A percentile compares a stretch with the other conserved stretches of the same genome.
Evolutionary conservation across 1,140 invertebrate species (phyloP).

Genomic region (Drosophila sturtevanti): DNA sequence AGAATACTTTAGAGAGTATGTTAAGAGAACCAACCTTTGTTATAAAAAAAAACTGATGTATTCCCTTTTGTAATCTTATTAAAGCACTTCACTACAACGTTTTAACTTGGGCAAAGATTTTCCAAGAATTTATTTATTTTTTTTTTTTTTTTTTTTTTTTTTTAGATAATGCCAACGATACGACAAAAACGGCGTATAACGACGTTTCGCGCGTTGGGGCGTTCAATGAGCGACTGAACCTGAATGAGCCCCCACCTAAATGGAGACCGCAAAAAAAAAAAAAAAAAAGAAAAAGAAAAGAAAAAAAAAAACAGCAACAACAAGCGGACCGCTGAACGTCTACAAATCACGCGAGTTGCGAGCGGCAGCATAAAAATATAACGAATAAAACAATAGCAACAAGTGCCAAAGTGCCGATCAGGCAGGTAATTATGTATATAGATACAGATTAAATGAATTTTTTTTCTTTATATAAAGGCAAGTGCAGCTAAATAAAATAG

Average conservation of each 20-base stretch:
- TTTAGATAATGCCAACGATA: slow-evolving; percentile 28
- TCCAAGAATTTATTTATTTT: slow-evolving; percentile 29
- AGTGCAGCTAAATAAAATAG: slow-evolving; percentile 11
- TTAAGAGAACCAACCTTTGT: neutral
- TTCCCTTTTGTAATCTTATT: slow-evolving; percentile 7
- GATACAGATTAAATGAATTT: slow-evolving; percentile 2
- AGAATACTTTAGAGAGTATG: no score
- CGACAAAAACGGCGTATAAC: slow-evolving; percentile 37
- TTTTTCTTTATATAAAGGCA: neutral
- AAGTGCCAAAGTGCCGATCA: slow-evolving; percentile 74
- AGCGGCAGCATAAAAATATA: slow-evolving; percentile 63
- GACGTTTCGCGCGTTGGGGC: slow-evolving; percentile 59
- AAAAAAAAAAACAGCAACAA: neutral
- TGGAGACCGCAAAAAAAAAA: slow-evolving; percentile 38
- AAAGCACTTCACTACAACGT: neutral
- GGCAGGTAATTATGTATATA: slow-evolving; percentile 48
- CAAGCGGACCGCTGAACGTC: slow-evolving; percentile 31
- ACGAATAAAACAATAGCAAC: slow-evolving; percentile 41
- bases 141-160: no score
- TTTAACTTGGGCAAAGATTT: slow-evolving; percentile 16
- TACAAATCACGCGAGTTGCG: slow-evolving; percentile 72
- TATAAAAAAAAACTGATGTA: neutral
- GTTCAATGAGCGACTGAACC: slow-evolving; percentile 66
- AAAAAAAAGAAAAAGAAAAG: slow-evolving; percentile 7
- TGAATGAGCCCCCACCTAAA: slow-evolving; percentile 58